phyloP scores from a whole-genome alignment of 2,113 vertebrate species.

The Rissa tridactyla region DNA sequence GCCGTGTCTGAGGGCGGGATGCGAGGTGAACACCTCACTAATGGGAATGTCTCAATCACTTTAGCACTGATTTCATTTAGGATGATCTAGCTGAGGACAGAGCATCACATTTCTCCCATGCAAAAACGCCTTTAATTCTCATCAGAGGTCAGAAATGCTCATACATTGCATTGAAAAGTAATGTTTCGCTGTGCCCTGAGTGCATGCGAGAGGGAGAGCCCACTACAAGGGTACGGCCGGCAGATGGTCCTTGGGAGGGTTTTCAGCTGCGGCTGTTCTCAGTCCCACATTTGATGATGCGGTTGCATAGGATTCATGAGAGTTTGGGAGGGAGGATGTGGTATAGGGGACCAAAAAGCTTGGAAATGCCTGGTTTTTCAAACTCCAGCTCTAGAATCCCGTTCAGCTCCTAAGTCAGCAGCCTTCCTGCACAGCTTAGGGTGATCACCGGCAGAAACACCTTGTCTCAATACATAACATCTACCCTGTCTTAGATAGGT shows the following conservation, averaged over 20 bases:
- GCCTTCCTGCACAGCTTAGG: neutral
- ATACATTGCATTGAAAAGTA: neutral
- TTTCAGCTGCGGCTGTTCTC: neutral
- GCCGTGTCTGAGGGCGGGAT: neutral
- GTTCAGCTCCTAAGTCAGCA: neutral
- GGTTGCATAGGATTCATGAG: neutral
- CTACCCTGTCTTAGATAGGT: neutral
- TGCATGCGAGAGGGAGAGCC: neutral
- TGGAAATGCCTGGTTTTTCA: accelerated
- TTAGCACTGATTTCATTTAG: neutral
- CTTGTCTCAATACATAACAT: neutral
- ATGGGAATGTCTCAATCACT: neutral
- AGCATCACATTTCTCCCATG: neutral
- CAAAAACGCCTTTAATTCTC: neutral
- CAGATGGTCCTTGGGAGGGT: neutral
- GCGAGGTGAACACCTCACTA: neutral
- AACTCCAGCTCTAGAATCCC: neutral
- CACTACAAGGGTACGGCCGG: neutral
- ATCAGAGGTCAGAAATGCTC: neutral
- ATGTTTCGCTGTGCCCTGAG: neutral
- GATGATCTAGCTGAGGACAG: neutral
- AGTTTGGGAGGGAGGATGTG: neutral
- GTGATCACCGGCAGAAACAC: neutral
- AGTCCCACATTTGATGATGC: neutral
- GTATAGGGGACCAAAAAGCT: neutral